A percentile compares a stretch with the other conserved stretches of the same genome.
These are phyloP conservation scores for Malurus splendens DNA, from an alignment of 2,797 vertebrate species.

Conservation along the genomic window DNA sequence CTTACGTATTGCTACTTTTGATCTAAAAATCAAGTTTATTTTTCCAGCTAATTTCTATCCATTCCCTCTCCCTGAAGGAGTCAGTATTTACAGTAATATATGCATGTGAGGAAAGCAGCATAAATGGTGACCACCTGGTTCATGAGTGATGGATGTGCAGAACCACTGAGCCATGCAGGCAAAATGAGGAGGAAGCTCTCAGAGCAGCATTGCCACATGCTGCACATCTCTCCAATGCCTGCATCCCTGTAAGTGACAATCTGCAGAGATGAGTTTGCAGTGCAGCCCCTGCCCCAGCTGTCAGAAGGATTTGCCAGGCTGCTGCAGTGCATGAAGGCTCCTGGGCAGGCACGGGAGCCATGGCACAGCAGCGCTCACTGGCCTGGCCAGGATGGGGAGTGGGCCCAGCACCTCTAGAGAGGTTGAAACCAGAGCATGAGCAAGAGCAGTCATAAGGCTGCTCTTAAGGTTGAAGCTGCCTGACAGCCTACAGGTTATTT, in stretches of 20 bases:
- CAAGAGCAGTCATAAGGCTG: background rate
- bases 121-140: background rate
- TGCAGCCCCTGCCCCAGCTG: background rate
- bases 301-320: background rate
- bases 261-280: background rate
- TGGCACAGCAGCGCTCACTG: rapidly evolving
- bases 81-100: background rate
- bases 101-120: background rate
- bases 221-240: rapidly evolving
- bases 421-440: background rate
- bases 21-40: background rate
- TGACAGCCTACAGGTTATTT: background rate
- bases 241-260: background rate
- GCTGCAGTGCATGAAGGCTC: background rate
- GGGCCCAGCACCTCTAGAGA: background rate
- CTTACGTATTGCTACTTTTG: background rate
- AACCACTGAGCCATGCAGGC: rapidly evolving
- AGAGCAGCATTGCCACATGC: background rate
- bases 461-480: background rate
- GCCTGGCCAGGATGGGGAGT: background rate
- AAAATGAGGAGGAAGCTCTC: background rate
- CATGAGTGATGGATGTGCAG: background rate
- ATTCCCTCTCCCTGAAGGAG: background rate
- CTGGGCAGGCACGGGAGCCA: rapidly evolving
- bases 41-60: background rate